Evolutionary conservation across 2,113 vertebrate genomes (phyloP).

Genomic region (Crotalus helleri): DNA sequence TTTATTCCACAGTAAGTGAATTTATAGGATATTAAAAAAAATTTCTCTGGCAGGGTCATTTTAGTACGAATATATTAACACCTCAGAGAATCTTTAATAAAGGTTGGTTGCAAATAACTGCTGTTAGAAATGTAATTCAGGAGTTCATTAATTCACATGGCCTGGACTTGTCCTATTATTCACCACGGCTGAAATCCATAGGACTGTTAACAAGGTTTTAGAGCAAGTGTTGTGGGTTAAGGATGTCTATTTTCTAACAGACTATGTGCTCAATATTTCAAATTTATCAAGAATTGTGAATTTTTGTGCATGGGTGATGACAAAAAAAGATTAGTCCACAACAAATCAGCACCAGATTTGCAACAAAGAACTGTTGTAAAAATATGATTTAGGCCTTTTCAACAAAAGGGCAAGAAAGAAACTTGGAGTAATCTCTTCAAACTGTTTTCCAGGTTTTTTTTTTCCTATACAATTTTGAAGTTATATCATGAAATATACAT

Average conservation of each 20-base stretch:
- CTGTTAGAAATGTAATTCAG: not conserved
- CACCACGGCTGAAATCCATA: not conserved
- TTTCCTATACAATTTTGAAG: not conserved
- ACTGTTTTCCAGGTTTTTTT: not conserved
- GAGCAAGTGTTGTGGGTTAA: not conserved
- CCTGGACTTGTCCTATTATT: not conserved
- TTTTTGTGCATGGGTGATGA: not conserved
- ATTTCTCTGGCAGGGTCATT: not conserved
- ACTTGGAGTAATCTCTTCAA: not conserved
- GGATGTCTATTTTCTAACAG: not conserved
- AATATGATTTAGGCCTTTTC: not conserved
- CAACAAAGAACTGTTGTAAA: not conserved
- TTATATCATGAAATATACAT: not conserved
- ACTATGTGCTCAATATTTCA: not conserved
- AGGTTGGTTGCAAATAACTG: not conserved
- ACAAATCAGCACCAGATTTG: not conserved
- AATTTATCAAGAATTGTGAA: not conserved
- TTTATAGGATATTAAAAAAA: not conserved
- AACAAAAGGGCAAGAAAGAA: not conserved
- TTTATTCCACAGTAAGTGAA: not conserved
- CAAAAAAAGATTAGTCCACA: not conserved
- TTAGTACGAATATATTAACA: not conserved
- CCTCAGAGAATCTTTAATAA: not conserved
- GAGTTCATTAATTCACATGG: not conserved
- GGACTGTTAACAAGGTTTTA: not conserved